Percentiles rank a stretch among this genome's conserved stretches.
These are phyloP conservation scores for Rhineura floridana DNA, from an alignment of 2,113 vertebrate species.

Conservation along the genomic window DNA sequence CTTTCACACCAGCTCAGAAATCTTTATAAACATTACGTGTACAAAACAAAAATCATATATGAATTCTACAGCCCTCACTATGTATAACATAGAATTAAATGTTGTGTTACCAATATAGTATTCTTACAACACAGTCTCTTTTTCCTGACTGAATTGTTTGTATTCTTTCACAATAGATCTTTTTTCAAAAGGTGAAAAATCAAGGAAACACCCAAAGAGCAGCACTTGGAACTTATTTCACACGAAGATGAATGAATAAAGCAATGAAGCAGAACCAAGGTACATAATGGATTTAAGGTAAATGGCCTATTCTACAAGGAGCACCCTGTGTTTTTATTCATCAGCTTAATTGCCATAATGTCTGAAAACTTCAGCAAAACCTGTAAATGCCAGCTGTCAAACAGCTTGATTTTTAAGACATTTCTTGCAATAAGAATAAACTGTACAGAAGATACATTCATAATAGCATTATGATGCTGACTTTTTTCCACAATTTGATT, in stretches of 20 bases:
- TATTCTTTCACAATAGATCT: constrained; percentile 44
- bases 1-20: constrained; percentile 16
- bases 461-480: constrained; percentile 36
- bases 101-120: constrained; percentile 19
- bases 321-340: constrained; percentile 66
- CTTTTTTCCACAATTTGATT: constrained; percentile 10
- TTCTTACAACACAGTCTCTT: constrained; percentile 11
- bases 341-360: constrained; percentile 74
- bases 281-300: constrained; percentile 81
- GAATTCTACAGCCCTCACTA: constrained; percentile 20
- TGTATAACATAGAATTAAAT: constrained; percentile 7
- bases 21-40: constrained; percentile 25
- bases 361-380: constrained; percentile 74
- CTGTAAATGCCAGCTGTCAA: constrained; percentile 71
- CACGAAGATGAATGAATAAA: constrained; percentile 78
- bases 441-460: constrained; percentile 34
- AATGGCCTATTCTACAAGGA: constrained; percentile 78
- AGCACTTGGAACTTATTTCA: constrained; percentile 73
- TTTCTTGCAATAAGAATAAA: constrained; percentile 33
- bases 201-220: constrained; percentile 69
- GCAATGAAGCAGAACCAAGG: constrained; percentile 80
- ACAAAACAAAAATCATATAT: constrained; percentile 40
- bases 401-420: constrained; percentile 52
- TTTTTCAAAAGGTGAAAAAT: constrained; percentile 55
- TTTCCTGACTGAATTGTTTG: constrained; percentile 33